Base-by-base conservation (phyloP, 2,888 invertebrate genomes). In the Pocota personata region DNA sequence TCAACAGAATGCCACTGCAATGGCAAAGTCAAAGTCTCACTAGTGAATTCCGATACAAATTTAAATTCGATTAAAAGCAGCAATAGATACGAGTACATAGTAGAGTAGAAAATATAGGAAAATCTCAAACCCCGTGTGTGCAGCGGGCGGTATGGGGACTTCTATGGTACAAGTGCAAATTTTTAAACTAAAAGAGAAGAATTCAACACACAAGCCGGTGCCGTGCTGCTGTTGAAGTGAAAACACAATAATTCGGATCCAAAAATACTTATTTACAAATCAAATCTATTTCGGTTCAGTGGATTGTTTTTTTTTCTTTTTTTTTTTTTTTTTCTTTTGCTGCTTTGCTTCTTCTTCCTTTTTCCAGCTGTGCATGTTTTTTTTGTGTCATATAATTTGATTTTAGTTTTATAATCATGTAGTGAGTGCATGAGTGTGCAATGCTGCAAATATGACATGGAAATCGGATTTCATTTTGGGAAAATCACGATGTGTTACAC, bases 231-330 rank as follows among this genome's bases (percentile, higher is more conserved):
- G 43, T 21, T 58, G 27, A 55, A 14, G 32, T 55, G 46, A 50
- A 50, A 62, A n/a, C 30, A 77, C 60, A 77, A 60, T 19, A 46
- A 69, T 69, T 67, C 35, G 10, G 30, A 64, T 78, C 57, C 66
- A 72, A 72, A 79, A 72, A 80, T 73, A 80, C 52, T 32, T 66
- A 57, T 72, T 71, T 57, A 79, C 78, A 80, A 73, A 73, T 80
- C 73, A 43, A 73, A 67, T 80, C 73, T 80, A 80, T 80, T 80
- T 73, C 21, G 14, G 73, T 67, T 73, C 40, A 43, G 58, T 58
- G 37, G 27, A 14, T 72, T 14, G 6, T 24, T 48, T 37, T 27
- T 19, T 71, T 52, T 5, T 37, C 32, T 21, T 27, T 24, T 52
- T 5, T 37, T 48, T 21, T 27, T 24, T 16, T 8, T 16, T 7